Evolutionary conservation across 2,113 vertebrate species (phyloP).

Genomic region (Burhinus oedicnemus): DNA sequence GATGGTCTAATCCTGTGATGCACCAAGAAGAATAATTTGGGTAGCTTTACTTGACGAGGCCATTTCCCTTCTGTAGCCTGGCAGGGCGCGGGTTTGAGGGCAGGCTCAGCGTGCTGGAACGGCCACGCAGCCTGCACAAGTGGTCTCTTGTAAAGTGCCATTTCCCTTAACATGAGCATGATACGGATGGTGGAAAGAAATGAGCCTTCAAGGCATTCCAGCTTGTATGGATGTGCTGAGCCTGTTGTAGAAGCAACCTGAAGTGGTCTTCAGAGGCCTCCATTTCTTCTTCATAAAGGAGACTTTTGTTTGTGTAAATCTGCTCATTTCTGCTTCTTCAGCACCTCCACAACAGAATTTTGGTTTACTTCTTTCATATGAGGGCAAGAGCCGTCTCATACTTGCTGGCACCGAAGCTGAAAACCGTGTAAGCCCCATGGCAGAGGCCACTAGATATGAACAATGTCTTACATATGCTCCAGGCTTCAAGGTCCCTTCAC

Average conservation of each 20-base stretch:
- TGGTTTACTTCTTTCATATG: neutral
- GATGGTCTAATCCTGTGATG: neutral
- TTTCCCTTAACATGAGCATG: neutral
- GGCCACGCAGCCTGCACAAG: fast-evolving
- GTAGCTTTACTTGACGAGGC: neutral
- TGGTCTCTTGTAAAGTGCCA: neutral
- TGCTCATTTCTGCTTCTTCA: neutral
- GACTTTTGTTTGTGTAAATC: neutral
- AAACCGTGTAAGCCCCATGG: fast-evolving
- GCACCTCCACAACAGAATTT: neutral
- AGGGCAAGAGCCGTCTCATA: neutral
- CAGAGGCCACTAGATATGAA: neutral
- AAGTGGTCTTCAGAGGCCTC: neutral
- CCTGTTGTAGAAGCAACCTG: neutral
- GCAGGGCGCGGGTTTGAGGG: neutral
- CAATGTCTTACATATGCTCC: neutral
- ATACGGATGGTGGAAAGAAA: neutral
- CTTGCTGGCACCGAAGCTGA: neutral
- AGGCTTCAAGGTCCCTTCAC: neutral
- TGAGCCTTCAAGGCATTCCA: neutral
- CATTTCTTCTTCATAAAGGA: neutral
- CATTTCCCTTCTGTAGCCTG: neutral
- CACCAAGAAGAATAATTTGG: neutral
- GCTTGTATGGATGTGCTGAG: neutral
- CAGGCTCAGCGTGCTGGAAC: neutral